Evolutionary conservation across 2,113 vertebrate genomes (phyloP).

Genomic region (Psittacara wagleri): DNA sequence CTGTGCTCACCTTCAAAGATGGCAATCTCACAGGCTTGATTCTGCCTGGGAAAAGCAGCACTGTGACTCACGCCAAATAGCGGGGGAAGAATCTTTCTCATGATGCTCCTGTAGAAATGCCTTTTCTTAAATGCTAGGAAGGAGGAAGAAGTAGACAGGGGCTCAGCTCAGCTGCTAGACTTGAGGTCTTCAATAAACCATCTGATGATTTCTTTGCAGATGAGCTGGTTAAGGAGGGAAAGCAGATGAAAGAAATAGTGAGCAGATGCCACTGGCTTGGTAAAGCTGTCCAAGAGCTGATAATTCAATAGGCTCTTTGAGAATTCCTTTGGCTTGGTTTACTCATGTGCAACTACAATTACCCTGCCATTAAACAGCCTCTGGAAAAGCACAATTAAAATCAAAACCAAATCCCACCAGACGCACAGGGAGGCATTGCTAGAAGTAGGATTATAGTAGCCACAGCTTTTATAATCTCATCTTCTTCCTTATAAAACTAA

Average conservation of each 20-base stretch:
- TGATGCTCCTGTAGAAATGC: not conserved
- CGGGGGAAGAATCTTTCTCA: accelerated
- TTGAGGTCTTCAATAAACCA: not conserved
- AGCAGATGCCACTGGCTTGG: not conserved
- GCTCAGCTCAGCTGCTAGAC: not conserved
- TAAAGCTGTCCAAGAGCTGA: not conserved
- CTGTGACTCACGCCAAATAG: not conserved
- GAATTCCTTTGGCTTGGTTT: conserved; percentile 4
- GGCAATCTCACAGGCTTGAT: not conserved
- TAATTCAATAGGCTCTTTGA: not conserved
- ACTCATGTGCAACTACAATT: not conserved
- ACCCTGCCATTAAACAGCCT: not conserved
- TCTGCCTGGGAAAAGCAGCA: not conserved
- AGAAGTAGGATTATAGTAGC: not conserved
- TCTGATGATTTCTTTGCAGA: not conserved
- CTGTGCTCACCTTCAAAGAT: not conserved
- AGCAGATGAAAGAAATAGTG: not conserved
- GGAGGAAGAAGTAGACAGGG: not conserved
- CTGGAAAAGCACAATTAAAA: not conserved
- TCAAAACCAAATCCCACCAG: not conserved
- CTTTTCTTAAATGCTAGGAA: not conserved
- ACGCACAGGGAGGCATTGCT: not conserved
- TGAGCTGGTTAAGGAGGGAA: not conserved
- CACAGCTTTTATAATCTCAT: not conserved
- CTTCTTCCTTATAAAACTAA: not conserved